phyloP scores from a whole-genome alignment of 1,140 invertebrate genomes.

The Drosophila ambigua region DNA sequence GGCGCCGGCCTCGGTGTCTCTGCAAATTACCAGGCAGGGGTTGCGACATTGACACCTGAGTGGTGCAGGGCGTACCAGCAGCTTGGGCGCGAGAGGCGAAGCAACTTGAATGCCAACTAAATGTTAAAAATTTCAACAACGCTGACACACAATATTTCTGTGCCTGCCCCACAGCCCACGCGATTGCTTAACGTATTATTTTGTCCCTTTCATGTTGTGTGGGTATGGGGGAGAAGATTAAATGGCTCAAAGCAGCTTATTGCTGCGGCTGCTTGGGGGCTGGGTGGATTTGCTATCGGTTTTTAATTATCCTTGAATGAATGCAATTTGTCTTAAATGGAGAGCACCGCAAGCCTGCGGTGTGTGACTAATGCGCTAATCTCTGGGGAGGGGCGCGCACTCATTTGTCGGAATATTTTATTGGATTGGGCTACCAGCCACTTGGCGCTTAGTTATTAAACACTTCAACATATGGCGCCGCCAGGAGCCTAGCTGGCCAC shows the following conservation, averaged over 20 bases:
- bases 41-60: constrained; percentile 59
- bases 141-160: too few relatives aligned
- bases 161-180: too few relatives aligned
- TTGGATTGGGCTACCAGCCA: constrained; percentile 41
- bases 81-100: background rate
- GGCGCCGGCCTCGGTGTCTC: constrained; percentile 44
- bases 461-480: constrained; percentile 65
- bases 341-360: constrained; percentile 33
- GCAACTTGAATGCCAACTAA: constrained; percentile 47
- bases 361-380: constrained; percentile 61
- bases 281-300: constrained; percentile 47
- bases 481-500: constrained; percentile 7
- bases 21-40: constrained; percentile 60
- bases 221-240: constrained; percentile 9
- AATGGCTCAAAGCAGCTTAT: constrained; percentile 22
- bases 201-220: background rate
- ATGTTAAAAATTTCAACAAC: constrained; percentile 20
- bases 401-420: constrained; percentile 51
- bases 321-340: constrained; percentile 65
- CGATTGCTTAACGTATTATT: background rate
- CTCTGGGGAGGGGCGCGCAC: constrained; percentile 17
- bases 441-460: constrained; percentile 66
- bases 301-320: constrained; percentile 72
- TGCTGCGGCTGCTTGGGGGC: constrained; percentile 20
- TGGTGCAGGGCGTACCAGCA: background rate